Evolutionary conservation across 2,113 vertebrate species (phyloP), one percentile per base, ranked within the genome.

Genomic region (Serinus canaria): DNA sequence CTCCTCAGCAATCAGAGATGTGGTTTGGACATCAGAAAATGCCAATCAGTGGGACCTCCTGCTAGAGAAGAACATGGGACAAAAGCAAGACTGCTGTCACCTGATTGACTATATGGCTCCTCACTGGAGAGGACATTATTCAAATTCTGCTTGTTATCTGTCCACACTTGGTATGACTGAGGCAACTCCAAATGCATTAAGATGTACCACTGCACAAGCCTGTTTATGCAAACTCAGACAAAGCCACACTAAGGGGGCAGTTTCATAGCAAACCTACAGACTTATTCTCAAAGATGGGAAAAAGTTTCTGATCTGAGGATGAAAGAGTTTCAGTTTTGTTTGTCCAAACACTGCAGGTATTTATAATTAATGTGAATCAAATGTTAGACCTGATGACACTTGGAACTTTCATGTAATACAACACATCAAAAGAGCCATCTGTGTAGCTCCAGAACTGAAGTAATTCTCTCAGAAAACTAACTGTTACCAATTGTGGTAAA

Each of bases 291-390:
- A 95, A 92, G 90, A 83, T 39, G 31, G 14, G 37, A 33, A 86
- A 70, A 93, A 92, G 72, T 47, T 92, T 94, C 93, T 93, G 83
- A 92, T 90, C 70, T 81, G 58, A 92, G 73, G 83, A 93, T 90
- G 55, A 94, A 94, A 92, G 89, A 91, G 43, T 53, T 88, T 70
- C 3, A 5, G 59, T 67, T 92, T 90, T 96, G 76, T 93, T 92
- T 96, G 84, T 93, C 89, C 93, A 87, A 77, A 81, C 63, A 64
- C 67, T 80, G 70, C 77, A 90, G 79, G 60, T 91, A 86, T 81
- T 94, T 92, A 88, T 37, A 68, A 94, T 92, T 82, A 92, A 79
- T 15, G 20, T 19, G 64, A 90, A 83, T 83, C 60, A 87, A 90
- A 90, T 49, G 68, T 83, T 60, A 93, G 90, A 75, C 67, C 50